Evolutionary conservation across 2,797 vertebrate genomes (phyloP), one percentile per base, ranked within the genome.

Genomic region (Otolemur crassicaudatus): DNA sequence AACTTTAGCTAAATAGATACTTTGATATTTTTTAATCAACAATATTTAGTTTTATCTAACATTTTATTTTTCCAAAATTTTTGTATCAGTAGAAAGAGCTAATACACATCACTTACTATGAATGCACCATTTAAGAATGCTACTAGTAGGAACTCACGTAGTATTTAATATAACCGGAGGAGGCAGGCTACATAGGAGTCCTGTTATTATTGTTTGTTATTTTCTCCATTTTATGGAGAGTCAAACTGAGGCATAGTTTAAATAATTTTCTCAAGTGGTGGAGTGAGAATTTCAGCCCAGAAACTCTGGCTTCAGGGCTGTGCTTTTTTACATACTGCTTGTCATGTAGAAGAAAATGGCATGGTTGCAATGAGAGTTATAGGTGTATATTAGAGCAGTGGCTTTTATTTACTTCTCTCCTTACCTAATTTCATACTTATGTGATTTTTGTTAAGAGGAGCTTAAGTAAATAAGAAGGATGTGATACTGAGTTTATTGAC

Each of bases 21-120:
- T 95, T 88, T 93, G 19, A 29, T 83, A 40, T 92, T 96, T 7
- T 83, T 1, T 94, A 86, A 86, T 91, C 72, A 93, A 6, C 11
- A 61, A 29, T 70, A 86, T 58, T 83, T 90, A 76, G 11, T 92
- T 95, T 87, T 94, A 70, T 85, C 4, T 86, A 77, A 72, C 95
- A 79, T 61, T 96, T 96, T 69, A 67, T 53, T 20, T 79, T 96
- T 84, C 16, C 19, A 70, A 88, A 81, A 80, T 11, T 84, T 88
- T 80, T 84, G 93, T 91, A 90, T 92, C 40, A 85, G 25, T 81
- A 92, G 85, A 95, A 96, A 56, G 73, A 56, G 6, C 69, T 91
- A 58, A 82, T 8, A 83, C 25, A 34, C 3, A n/a, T 77, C 19
- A 61, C 73, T 76, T 63, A 75, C 11, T 88, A 12, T 87, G 8